Base-by-base conservation (phyloP, 2,797 vertebrate species). In the Nasua narica region DNA sequence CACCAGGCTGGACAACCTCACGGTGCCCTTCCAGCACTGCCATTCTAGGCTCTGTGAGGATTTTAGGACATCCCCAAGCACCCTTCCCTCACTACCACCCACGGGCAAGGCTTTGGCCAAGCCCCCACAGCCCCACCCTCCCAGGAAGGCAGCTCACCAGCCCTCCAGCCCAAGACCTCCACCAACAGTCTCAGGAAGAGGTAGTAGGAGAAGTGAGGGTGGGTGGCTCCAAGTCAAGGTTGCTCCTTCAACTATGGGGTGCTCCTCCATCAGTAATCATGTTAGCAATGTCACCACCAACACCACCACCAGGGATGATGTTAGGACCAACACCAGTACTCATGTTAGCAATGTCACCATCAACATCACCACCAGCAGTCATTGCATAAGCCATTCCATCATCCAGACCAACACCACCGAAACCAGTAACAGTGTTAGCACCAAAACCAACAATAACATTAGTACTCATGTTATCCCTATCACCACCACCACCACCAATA, bases 271-370 rank as follows among this genome's bases (percentile, higher is more conserved):
- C 60, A 32, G 60, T 62, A 16, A 7, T 32, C 60, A 8, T 16
- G 7, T 62, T 62, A 62, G 60, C 14, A 0, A 62, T 32, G 29
- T 32, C 11, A 32, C 10, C 2, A 13, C 10, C 50, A 25, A 0
- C 29, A n/a, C 7, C 18, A n/a, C 7, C 15, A 60, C 13, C 54
- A n/a, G 1, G 1, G n/a, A 35, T 2, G 8, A 11, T 5, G 16
- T 19, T 8, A 29, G 1, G 6, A 19, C 5, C 29, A 18, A 0
- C 13, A 58, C n/a, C 37, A 32, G 2, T 5, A 35, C 4, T 1
- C 29, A 21, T 0, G 4, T 9, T 21, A 58, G 3, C 3, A 2
- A 65, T 18, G 32, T 65, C 62, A n/a, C 16, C 0, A 37, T 16
- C 7, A 23, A 1, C 54, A 86, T 10, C 74, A 19, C 0, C 35